Evolutionary conservation across 2,797 vertebrate species (phyloP), one percentile per base, ranked within the genome.

Genomic region (Sebastes oblongus): DNA sequence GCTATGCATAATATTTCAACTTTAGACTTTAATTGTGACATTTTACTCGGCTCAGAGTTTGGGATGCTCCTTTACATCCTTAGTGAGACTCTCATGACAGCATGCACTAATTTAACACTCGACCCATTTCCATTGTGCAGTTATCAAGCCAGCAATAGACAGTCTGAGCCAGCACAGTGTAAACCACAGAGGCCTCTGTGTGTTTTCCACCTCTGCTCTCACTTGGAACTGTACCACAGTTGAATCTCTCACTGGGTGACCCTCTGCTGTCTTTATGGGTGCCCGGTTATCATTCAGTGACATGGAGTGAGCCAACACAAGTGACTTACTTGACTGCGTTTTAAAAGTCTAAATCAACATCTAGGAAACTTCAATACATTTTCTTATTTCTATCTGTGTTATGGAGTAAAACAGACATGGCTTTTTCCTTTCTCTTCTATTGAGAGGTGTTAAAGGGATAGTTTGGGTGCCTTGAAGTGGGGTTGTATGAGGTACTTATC

Each of bases 221-320:
- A 90, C 77, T 86, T 90, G 84, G 88, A 90, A 25, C 66, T 6
- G 30, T 20, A 62, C 42, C 81, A 71, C 62, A 9, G 54, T 20
- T 24, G 78, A 85, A 46, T 85, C 66, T 65, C 22, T 78, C 18
- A 39, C 79, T 58, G 62, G 66, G 42, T 72, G 78, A 81, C 75
- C 54, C 68, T 74, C 13, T 7, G 14, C 72, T 60, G 71, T 71
- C 56, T 12, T 25, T 52, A 6, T 42, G 46, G 29, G 32, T 34
- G 66, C 16, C 20, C 18, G 34, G 61, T 83, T 39, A 22, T 85
- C 34, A 34, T 54, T 65, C 54, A n/a, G 27, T 36, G 25, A 24
- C 59, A 6, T 54, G 18, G 32, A 55, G 4, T 16, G 42, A 60
- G 70, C 75, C 71, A 74, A 72, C 56, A 25, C 70, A 20, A 46